Conservation (phyloP, 2,113 vertebrate genomes). For the Chionodraco myersi region DNA sequence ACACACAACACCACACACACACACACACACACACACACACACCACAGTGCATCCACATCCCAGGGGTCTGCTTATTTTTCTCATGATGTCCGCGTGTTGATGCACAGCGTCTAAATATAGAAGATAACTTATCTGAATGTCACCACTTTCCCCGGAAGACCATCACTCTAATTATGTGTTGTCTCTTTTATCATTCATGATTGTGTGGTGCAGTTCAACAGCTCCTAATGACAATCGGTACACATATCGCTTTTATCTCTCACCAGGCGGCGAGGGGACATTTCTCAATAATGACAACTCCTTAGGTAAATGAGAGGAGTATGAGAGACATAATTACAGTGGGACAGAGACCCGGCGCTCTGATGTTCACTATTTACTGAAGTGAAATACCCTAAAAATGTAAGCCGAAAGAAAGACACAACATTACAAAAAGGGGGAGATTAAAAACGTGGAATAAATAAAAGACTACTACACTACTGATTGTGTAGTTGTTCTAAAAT, state of each 20-base stretch:
- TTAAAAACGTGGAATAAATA: too few relatives aligned
- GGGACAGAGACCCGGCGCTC: background rate
- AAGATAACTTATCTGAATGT: conserved; percentile 46
- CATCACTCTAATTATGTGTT: conserved; percentile 61
- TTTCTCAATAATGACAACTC: conserved; percentile 57
- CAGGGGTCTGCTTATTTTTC: conserved; percentile 53
- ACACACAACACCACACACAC: too few relatives aligned
- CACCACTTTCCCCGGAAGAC: conserved; percentile 26
- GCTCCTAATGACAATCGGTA: conserved; percentile 57
- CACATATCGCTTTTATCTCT: conserved; percentile 68
- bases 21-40: background rate
- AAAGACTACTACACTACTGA: too few relatives aligned
- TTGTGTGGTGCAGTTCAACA: conserved; percentile 22
- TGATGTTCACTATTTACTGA: conserved; percentile 14
- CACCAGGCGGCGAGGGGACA: conserved; percentile 11
- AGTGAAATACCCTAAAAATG: background rate
- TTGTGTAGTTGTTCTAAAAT: background rate
- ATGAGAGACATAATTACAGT: conserved; percentile 47
- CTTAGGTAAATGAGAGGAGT: conserved; percentile 62
- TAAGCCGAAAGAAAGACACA: too few relatives aligned
- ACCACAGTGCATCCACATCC: conserved; percentile 1
- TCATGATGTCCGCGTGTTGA: conserved; percentile 13
- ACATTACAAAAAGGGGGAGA: too few relatives aligned
- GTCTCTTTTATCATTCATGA: conserved; percentile 56
- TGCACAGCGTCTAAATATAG: conserved; percentile 37